Conservation (phyloP, 2,113 vertebrate species). For the Craseonycteris thonglongyai region DNA sequence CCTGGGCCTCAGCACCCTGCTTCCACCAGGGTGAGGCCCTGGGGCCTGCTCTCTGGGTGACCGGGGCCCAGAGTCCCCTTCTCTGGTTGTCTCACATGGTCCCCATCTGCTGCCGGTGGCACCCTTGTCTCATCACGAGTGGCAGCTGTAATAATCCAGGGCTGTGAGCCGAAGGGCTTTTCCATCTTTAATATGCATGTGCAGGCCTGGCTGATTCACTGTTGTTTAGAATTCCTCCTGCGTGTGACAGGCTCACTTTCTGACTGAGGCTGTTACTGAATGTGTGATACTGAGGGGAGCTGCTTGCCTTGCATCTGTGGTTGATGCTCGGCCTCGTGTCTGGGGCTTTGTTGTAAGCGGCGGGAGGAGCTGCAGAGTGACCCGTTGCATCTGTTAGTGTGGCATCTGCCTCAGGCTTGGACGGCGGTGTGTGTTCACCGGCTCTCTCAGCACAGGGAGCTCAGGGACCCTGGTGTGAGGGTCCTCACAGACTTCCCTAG, state of each 20-base stretch:
- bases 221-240: neutral
- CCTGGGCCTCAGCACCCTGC: too few relatives aligned
- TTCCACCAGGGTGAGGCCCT: too few relatives aligned
- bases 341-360: too few relatives aligned
- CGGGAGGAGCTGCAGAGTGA: too few relatives aligned
- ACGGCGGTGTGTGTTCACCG: rapidly evolving
- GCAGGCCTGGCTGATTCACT: neutral
- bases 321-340: too few relatives aligned
- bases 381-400: too few relatives aligned
- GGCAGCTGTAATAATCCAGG: neutral
- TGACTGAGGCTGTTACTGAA: neutral
- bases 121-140: neutral
- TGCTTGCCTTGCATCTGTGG: too few relatives aligned
- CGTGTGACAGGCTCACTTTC: rapidly evolving
- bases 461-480: neutral
- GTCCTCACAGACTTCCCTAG: rapidly evolving
- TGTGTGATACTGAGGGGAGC: too few relatives aligned
- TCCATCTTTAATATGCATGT: neutral
- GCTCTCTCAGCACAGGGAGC: too few relatives aligned
- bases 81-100: neutral
- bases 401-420: neutral
- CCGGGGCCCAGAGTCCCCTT: neutral
- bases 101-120: rapidly evolving
- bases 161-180: neutral
- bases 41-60: neutral